These are phyloP conservation scores for Chondrosia reniformis DNA, from an alignment of 37 sponge, comb jelly and placozoan genomes.

Conservation along the genomic window DNA sequence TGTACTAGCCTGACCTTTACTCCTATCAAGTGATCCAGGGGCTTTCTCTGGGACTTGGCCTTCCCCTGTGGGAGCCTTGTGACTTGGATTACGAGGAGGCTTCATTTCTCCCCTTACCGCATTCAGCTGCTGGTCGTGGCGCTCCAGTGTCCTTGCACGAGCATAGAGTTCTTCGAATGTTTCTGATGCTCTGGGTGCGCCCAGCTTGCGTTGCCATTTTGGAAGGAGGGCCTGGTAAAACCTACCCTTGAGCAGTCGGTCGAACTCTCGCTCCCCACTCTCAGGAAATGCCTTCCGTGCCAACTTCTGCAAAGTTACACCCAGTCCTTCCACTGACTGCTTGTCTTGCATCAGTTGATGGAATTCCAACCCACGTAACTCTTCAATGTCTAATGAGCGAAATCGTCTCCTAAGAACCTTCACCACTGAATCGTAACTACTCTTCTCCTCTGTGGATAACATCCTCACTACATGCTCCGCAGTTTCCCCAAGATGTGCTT, in stretches of 20 bases:
- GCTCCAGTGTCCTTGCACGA: background rate
- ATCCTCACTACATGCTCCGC: slow-evolving; percentile 11
- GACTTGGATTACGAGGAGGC: background rate
- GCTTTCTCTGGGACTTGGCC: no score
- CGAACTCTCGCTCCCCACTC: background rate
- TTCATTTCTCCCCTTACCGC: background rate
- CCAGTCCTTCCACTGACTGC: slow-evolving; percentile 3
- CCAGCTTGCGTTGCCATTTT: background rate
- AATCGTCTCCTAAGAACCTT: slow-evolving; percentile 4
- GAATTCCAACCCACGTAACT: slow-evolving; percentile 26
- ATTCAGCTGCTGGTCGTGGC: background rate
- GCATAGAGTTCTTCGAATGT: slow-evolving; percentile 4
- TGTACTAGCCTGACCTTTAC: no score
- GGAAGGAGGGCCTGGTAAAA: slow-evolving; percentile 20
- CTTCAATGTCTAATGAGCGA: slow-evolving; percentile 26
- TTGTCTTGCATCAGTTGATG: slow-evolving; percentile 28
- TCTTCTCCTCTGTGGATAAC: background rate
- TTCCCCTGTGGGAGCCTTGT: background rate
- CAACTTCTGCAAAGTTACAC: slow-evolving; percentile 3
- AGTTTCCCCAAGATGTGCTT: slow-evolving; percentile 15
- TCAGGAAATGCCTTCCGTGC: slow-evolving; percentile 25
- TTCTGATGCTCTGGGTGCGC: slow-evolving; percentile 2
- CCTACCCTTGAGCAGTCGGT: slow-evolving; percentile 15
- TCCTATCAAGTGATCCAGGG: no score
- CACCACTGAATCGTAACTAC: slow-evolving; percentile 3